phyloP scores from a whole-genome alignment of 2,113 vertebrate species.

The Chlorodrepanis virens region DNA sequence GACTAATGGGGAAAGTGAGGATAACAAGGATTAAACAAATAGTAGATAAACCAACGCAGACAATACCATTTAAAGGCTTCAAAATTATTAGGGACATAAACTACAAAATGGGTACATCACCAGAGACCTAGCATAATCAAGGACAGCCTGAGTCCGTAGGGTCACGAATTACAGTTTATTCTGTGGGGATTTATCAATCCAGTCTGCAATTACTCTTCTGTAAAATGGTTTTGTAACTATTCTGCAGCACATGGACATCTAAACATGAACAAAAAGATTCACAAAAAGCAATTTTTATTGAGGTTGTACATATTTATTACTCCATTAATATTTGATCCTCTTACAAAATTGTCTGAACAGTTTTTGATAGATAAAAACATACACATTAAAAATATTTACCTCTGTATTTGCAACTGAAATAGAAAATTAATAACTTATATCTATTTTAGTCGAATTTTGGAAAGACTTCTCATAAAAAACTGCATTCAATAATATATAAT shows the following conservation, averaged over 20 bases:
- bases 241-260: neutral
- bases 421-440: neutral
- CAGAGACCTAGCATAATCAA: neutral
- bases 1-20: neutral
- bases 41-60: neutral
- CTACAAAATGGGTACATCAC: neutral
- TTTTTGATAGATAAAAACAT: neutral
- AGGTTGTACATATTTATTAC: neutral
- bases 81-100: neutral
- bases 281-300: neutral
- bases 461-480: neutral
- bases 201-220: neutral
- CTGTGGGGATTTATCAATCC: neutral
- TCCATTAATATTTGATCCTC: neutral
- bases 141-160: neutral
- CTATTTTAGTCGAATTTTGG: neutral
- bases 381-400: neutral
- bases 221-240: neutral
- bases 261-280: neutral
- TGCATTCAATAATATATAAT: neutral
- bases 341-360: neutral
- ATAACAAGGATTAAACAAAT: neutral
- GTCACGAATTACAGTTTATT: neutral
- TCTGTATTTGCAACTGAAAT: neutral
- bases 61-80: neutral